phyloP scores from a whole-genome alignment of 2,797 vertebrate genomes.

The Pantherophis alleghaniensis region DNA sequence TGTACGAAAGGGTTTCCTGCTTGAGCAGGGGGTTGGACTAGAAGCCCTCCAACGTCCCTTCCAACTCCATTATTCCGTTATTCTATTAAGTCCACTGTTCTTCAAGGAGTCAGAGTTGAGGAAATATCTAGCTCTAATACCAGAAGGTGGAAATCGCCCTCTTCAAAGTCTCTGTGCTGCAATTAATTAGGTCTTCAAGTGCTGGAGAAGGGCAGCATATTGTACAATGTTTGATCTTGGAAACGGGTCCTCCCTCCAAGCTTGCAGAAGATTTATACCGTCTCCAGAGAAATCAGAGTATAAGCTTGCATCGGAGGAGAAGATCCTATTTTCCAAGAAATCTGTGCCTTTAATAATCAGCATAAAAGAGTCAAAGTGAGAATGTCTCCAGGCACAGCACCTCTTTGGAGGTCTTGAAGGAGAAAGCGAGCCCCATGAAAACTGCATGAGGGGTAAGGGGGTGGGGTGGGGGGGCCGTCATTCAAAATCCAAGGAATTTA shows the following conservation, averaged over 20 bases:
- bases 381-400: background rate
- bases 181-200: background rate
- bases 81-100: background rate
- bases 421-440: background rate
- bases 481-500: background rate
- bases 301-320: background rate
- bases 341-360: background rate
- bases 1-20: background rate
- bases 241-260: background rate
- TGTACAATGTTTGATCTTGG: background rate
- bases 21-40: background rate
- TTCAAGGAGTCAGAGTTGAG: background rate
- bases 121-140: background rate
- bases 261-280: background rate
- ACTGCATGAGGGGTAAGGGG: background rate
- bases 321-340: background rate
- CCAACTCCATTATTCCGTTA: background rate
- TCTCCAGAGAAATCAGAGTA: background rate
- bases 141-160: background rate
- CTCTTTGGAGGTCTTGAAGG: conserved; percentile 9
- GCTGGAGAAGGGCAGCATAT: background rate
- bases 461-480: background rate
- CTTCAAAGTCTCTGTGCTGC: background rate
- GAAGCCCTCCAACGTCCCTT: background rate
- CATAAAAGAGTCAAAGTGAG: background rate